Base-by-base conservation (phyloP, 2,113 vertebrate genomes). In the Alexandromys fortis region DNA sequence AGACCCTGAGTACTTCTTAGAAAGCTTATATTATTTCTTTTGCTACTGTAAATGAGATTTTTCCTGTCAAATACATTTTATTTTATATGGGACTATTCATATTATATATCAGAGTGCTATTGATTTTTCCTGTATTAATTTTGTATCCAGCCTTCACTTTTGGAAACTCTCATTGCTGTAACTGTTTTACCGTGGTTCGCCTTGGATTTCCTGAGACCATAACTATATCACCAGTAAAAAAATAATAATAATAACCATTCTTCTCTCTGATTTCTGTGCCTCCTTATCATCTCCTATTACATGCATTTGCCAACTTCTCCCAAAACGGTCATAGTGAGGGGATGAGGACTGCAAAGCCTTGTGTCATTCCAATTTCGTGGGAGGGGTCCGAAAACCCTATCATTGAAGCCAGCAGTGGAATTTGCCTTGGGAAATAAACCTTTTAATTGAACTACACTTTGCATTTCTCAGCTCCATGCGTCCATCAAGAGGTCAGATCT, bases 51-150 rank as follows among this genome's bases (percentile, higher is more conserved):
- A 82, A 88, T 68, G 52, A 26, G 13, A 78, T 14, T 63, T 91
- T 67, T 67, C 52, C 45, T 78, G 72, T 78, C 72, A 89, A 33
- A 85, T 89, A 35, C 65, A 42, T 72, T 87, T 96, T 92, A 47
- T 65, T 87, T 96, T 92, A 58, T 83, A 92, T 90, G 61, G 79
- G 24, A 35, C 42, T 79, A 42, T 65, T 94, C n/a, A 11, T 24
- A 68, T 67, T 93, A 61, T 33, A 47, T 30, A 26, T 91, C 61
- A 68, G n/a, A 10, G 79, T 92, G 35, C 55, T 75, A 93, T 10
- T 96, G 70, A 94, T 90, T 90, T 55, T 94, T 89, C 68, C 68
- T 87, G 42, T 67, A 67, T 86, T 92, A n/a, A 95, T 77, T 78
- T 92, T 75, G 28, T 65, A 42, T 52, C 52, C 21, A 73, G 19